Evolutionary conservation across 2,888 invertebrate species (phyloP), one percentile per base, ranked within the genome.

Genomic region (Graphium colonna): DNA sequence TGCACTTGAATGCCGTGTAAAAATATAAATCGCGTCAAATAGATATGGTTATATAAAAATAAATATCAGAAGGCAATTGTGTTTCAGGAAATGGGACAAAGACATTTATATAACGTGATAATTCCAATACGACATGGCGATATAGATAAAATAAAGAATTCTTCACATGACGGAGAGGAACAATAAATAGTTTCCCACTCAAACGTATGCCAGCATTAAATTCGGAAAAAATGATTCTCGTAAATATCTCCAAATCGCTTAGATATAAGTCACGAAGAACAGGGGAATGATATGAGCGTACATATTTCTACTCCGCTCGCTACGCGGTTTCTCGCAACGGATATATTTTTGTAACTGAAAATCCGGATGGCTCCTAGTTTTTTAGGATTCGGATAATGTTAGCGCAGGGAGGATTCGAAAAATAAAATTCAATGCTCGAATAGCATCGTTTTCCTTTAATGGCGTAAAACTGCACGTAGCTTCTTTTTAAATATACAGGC

Each of bases 241-340:
- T 49, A 49, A 43, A 53, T 53, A 53, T 43, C 28, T 9, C 31
- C 18, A 38, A 47, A 44, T 39, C 21, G 38, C 13, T 17, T 13
- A 21, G 9, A 31, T 33, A 18, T 48, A 48, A 48, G 17, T 48
- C 43, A 31, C 10, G 47, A 31, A 31, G 28, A 43, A 44, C 38
- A 31, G 17, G 41, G 39, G 21, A 38, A 44, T 17, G 39, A 18
- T 48, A 52, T 52, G 52, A 52, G 38, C 42, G 48, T 21, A 42
- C 17, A 52, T 43, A 52, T 48, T 48, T 47, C 48, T 48, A 52
- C 47, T 46, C 41, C 18, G 39, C 44, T 52, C 26, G 52, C 36
- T 47, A 40, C 36, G 33, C 9, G 52, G 41, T 42, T 52, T 40
- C 13, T 33, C 41, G 21, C 33, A 18, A 28, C 33, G 41, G 46